Percentiles rank a stretch among this genome's conserved stretches.
Evolutionary conservation across 1,140 invertebrate genomes (phyloP).

Genomic region (Anastatus disparis): DNA sequence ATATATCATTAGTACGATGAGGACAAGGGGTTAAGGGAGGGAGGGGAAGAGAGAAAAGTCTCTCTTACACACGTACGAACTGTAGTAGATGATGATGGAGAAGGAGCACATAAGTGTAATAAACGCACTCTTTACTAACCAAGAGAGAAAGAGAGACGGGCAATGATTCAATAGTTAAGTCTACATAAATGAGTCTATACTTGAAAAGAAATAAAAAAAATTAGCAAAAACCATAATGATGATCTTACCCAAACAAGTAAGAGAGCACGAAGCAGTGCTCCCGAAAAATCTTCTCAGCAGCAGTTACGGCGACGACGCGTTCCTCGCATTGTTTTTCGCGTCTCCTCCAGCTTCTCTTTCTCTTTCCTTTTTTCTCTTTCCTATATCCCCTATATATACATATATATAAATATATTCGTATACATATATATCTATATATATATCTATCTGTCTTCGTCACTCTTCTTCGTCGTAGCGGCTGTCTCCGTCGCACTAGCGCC

Average conservation of each 20-base stretch:
- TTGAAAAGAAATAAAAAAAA: neutral
- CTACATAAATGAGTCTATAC: neutral
- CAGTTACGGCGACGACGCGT: conserved; percentile 27
- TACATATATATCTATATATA: no score
- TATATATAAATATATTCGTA: no score
- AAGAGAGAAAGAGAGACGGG: neutral
- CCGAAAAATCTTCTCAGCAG: conserved; percentile 14
- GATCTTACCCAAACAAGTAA: neutral
- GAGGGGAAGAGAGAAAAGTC: neutral
- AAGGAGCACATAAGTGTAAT: conserved; percentile 6
- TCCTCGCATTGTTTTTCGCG: conserved; percentile 34
- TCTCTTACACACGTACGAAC: neutral
- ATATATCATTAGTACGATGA: no score
- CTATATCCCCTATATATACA: no score
- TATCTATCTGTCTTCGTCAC: neutral
- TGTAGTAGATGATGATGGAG: neutral
- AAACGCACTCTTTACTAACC: neutral
- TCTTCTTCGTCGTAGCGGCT: neutral
- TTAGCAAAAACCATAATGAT: neutral
- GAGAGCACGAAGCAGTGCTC: conserved; percentile 10
- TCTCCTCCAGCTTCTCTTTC: neutral
- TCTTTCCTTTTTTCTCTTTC: neutral
- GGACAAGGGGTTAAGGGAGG: conserved; percentile 3
- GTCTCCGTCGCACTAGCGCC: conserved; percentile 26
- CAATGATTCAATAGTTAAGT: neutral